Evolutionary conservation across 2,113 vertebrate genomes (phyloP), one percentile per base, ranked within the genome.

Genomic region (Aspidoscelis tigris): DNA sequence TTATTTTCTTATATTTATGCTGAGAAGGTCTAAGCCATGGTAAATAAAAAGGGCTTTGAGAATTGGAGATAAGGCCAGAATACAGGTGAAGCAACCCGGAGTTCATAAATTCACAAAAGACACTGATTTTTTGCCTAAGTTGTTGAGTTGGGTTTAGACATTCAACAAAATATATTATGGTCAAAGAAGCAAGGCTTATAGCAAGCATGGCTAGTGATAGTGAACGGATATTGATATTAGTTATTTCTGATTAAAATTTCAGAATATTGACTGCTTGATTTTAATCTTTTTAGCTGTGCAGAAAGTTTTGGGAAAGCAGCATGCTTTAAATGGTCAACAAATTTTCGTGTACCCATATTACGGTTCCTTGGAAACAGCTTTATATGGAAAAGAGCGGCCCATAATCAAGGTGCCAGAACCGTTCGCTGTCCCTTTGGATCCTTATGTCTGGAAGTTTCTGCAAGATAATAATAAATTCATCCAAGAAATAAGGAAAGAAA

Each of bases 341-440:
- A 84, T 99, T 71, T 96, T 88, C 55, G 95, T 97, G 88, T 94
- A 96, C 89, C 97, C 96, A 0, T 98, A 97, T 90, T 98, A 97
- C 53, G 47, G 91, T 33, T 96, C 95, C 14, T 88, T 98, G 94
- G 96, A 94, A 78, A 92, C 91, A 21, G 96, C 96, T 50, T 94
- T 98, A 14, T 98, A 97, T 33, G 98, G 97, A 12, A 86, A 95
- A 87, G 93, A 96, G 53, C 95, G 95, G 83, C 97, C 96, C 64
- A 0, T 87, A 55, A 44, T 95, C 58, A 97, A 94, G 90, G 94
- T 97, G 72, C 98, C 98, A 18, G 93, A 95, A 18, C 83, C 95
- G 0, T 1, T 96, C 20, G 90, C 18, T 41, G 41, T 97, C 80
- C 88, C 91, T 0, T 68, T 97, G n/a, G 95, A 96, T 75, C 84